These are phyloP conservation scores for Epizoanthus rinbou DNA, from an alignment of 92 coral and sea anemone genomes.

Conservation along the genomic window DNA sequence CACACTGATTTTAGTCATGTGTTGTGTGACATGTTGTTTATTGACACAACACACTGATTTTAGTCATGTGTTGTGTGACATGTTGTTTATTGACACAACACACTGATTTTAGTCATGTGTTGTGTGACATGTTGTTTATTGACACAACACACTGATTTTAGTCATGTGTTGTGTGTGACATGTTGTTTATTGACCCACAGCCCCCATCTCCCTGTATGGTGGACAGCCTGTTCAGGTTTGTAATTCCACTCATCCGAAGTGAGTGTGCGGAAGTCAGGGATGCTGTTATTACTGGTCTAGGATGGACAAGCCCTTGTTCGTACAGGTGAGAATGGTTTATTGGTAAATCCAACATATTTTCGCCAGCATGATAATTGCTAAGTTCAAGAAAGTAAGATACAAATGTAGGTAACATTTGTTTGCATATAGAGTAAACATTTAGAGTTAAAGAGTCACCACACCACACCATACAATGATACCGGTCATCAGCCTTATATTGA, in stretches of 20 bases:
- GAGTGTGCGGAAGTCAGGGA: constrained; percentile 87
- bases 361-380: neutral
- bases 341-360: neutral
- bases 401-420: neutral
- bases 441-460: too few species aligned
- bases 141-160: neutral
- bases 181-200: constrained; percentile 47
- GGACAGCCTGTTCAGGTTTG: constrained; percentile 96
- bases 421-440: too few species aligned
- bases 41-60: too few species aligned
- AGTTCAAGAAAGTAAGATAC: neutral
- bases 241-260: constrained; percentile 84
- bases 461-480: too few species aligned
- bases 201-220: constrained; percentile 97
- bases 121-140: constrained; percentile 4
- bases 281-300: constrained; percentile 91
- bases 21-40: too few species aligned
- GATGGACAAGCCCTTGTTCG: constrained; percentile 92
- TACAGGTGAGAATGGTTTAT: constrained; percentile 68
- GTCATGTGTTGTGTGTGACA: neutral
- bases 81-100: too few species aligned
- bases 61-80: too few species aligned
- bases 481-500: too few species aligned
- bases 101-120: neutral
- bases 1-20: too few species aligned